Evolutionary conservation across 2,888 invertebrate genomes (phyloP).

Genomic region (Harpalus rubripes): DNA sequence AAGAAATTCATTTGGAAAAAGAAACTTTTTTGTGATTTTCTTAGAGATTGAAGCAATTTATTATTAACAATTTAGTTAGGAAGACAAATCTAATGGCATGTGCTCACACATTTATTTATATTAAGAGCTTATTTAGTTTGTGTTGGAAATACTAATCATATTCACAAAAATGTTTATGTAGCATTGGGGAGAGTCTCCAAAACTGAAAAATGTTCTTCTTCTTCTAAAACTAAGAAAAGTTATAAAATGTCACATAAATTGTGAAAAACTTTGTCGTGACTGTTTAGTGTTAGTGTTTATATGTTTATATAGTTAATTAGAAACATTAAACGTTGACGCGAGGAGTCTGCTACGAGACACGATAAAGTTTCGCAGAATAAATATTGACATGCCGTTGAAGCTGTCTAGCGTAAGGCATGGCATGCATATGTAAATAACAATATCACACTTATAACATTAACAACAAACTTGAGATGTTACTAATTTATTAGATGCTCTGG

Average conservation of each 20-base stretch:
- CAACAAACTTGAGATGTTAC: not conserved
- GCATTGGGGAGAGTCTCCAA: too few relatives aligned
- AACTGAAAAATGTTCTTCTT: not conserved
- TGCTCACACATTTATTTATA: too few relatives aligned
- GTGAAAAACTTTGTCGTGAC: slow-evolving; percentile 24
- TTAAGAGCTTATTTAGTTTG: too few relatives aligned
- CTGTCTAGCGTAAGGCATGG: slow-evolving; percentile 2
- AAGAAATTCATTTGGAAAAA: too few relatives aligned
- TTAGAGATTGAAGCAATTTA: too few relatives aligned
- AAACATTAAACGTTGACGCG: slow-evolving; percentile 14
- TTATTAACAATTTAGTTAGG: too few relatives aligned
- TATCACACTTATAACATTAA: not conserved
- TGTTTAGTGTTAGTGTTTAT: not conserved
- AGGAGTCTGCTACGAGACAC: not conserved
- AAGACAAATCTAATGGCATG: too few relatives aligned
- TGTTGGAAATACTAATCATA: not conserved
- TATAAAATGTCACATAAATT: slow-evolving; percentile 16
- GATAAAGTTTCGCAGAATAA: slow-evolving; percentile 37
- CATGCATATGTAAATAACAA: slow-evolving; percentile 19
- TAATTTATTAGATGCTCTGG: not conserved
- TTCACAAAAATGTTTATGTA: not conserved
- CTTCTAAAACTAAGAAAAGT: not conserved
- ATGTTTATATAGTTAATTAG: slow-evolving; percentile 43
- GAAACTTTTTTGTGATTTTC: too few relatives aligned
- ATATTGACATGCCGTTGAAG: slow-evolving; percentile 31